Percentiles rank a stretch among this genome's conserved stretches.
These are phyloP conservation scores for Chionomys nivalis DNA, from an alignment of 2,113 vertebrate species.

Conservation along the genomic window DNA sequence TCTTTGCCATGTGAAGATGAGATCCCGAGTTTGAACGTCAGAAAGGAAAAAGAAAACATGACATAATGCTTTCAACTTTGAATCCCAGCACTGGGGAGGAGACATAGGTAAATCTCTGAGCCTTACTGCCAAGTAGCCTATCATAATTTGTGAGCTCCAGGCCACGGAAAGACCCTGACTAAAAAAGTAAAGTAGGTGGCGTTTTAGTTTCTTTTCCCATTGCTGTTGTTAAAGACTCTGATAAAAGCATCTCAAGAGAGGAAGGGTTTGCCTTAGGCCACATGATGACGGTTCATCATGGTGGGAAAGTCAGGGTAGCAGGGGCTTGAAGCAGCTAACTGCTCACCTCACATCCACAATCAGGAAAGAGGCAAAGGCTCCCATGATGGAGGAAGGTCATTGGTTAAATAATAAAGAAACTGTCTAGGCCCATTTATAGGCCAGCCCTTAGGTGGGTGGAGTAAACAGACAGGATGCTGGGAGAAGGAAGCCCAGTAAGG, in stretches of 20 bases:
- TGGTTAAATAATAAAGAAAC: too few species aligned
- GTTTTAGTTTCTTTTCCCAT: neutral
- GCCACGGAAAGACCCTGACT: neutral
- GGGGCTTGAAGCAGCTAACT: neutral
- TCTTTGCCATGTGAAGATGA: neutral
- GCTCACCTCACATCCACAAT: neutral
- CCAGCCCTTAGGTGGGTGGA: too few species aligned
- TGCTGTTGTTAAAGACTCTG: neutral
- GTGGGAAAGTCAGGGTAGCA: neutral
- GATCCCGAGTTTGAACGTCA: neutral
- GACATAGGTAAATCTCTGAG: neutral
- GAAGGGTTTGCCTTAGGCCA: neutral
- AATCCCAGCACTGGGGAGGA: neutral
- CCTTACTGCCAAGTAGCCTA: too few species aligned
- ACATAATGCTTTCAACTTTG: neutral
- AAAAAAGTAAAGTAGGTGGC: neutral
- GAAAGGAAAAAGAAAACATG: neutral
- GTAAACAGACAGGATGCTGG: too few species aligned
- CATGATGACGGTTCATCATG: neutral
- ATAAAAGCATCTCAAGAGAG: neutral
- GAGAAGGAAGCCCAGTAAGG: too few species aligned
- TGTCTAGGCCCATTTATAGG: too few species aligned
- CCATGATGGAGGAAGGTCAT: too few species aligned
- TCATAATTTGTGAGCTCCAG: too few species aligned
- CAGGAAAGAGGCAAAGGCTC: neutral